Base-by-base conservation (phyloP, 2,888 invertebrate genomes). In the Orthonychiurus folsomi region DNA sequence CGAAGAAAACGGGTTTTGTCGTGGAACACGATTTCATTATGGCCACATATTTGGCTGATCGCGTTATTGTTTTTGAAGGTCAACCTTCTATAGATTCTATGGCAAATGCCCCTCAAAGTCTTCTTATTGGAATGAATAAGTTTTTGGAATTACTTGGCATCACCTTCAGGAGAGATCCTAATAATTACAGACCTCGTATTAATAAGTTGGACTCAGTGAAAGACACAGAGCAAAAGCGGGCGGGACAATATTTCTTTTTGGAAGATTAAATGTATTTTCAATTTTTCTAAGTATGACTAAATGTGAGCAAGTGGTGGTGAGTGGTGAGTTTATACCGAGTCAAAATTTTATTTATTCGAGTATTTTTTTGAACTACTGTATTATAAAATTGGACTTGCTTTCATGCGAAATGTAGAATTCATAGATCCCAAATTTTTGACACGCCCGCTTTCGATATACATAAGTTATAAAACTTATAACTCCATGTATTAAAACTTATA, bases 1-100 rank as follows among this genome's bases (percentile, higher is more conserved):
- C 99, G 0, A 99, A 99, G 81, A 94, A 97, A 78, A 99, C 99
- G 5, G 99, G 97, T 15, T 99, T 99, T 78, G 89, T 99, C 20
- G 99, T 99, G 1, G 99, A 99, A 85, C 99, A 99, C 86, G 97
- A 99, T 81, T 99, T 99, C 78, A 99, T 99, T 71, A 99, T 99
- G 99, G 97, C 97, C 20, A 99, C 99, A 0, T 99, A 99, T 78
- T 82, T 95, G 67, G 94, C 97, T 0, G 99, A 99, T 78, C 85
- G 97, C 53, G 99, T 99, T 2, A 95, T 99, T 71, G 97, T 99
- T 57, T 96, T 99, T 77, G 97, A 97, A 76, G 99, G 99, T 56
- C 80, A 80, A 53, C 97, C 99, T 0, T 95, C 96, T 0, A 84
- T 94, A 1, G 78, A 86, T 64, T 93, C 97, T 1, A 84, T 83